These are phyloP conservation scores for Eremobia ochroleuca DNA, from an alignment of 2,888 invertebrate genomes.

Conservation along the genomic window DNA sequence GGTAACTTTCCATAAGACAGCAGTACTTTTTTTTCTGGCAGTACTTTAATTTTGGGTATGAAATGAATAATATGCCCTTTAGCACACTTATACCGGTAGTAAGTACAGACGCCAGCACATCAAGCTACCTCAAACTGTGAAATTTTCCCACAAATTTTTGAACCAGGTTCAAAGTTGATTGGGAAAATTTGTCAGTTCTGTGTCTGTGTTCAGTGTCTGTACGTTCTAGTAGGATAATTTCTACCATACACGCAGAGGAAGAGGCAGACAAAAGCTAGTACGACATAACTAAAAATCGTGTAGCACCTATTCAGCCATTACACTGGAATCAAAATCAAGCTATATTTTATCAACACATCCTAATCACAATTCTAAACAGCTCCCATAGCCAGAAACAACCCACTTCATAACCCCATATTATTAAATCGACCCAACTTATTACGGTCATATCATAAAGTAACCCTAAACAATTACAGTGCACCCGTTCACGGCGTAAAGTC, in stretches of 20 bases:
- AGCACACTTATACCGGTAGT: background rate
- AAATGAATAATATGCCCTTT: too few species aligned
- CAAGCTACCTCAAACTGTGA: too few species aligned
- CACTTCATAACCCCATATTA: conserved; percentile 74
- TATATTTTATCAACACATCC: conserved; percentile 24
- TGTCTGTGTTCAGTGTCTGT: too few species aligned
- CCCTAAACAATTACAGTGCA: conserved; percentile 87
- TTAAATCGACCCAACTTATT: conserved; percentile 72
- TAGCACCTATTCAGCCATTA: background rate
- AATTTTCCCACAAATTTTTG: too few species aligned
- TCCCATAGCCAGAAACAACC: conserved; percentile 37
- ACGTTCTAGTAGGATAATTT: background rate
- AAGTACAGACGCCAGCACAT: too few species aligned
- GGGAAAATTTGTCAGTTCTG: too few species aligned
- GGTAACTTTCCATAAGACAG: too few species aligned
- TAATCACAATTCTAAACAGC: conserved; percentile 21
- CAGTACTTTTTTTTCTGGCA: too few species aligned
- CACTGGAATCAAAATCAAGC: conserved; percentile 6
- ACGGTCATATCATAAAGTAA: conserved; percentile 79
- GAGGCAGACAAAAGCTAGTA: background rate
- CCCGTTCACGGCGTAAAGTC: conserved; percentile 79
- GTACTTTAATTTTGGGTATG: too few species aligned
- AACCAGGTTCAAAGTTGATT: too few species aligned
- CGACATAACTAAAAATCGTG: too few species aligned
- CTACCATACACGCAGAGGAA: background rate